Evolutionary conservation across 53 echinoderm and acorn worm genomes (phyloP).

Genomic region (Astropecten irregularis): DNA sequence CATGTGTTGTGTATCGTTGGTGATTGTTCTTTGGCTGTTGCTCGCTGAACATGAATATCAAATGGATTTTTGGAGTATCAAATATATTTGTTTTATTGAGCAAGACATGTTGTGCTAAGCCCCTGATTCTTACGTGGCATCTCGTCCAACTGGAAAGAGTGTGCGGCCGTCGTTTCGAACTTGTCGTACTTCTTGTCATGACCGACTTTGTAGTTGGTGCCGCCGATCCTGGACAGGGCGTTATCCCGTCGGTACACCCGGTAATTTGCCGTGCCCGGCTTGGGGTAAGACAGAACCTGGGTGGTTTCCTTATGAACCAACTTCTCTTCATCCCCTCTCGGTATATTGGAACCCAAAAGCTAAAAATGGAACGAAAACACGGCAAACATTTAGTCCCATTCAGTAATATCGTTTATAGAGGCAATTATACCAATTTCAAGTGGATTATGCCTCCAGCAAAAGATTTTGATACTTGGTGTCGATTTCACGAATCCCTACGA

Average conservation of each 20-base stretch:
- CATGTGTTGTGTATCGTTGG: too few relatives aligned
- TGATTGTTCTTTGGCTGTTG: too few relatives aligned
- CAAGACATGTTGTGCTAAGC: too few relatives aligned
- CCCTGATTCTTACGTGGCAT: slow-evolving; percentile 78
- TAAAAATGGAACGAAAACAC: slow-evolving; percentile 16
- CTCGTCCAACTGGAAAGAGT: slow-evolving; percentile 69
- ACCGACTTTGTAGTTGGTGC: slow-evolving; percentile 97
- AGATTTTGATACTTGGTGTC: too few relatives aligned
- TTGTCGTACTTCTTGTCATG: slow-evolving; percentile 87
- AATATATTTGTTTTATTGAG: too few relatives aligned
- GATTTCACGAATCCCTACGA: too few relatives aligned
- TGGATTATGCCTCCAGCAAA: too few relatives aligned
- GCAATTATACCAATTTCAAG: too few relatives aligned
- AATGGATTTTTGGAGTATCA: too few relatives aligned
- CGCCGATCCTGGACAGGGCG: slow-evolving; percentile 75
- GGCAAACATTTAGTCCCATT: too few relatives aligned
- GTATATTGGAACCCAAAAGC: slow-evolving; percentile 87
- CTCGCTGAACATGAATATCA: too few relatives aligned
- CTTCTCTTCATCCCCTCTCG: slow-evolving; percentile 88
- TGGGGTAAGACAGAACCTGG: slow-evolving; percentile 83
- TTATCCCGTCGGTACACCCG: slow-evolving; percentile 67
- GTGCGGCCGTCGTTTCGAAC: slow-evolving; percentile 84
- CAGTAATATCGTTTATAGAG: too few relatives aligned
- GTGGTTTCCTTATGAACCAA: slow-evolving; percentile 86
- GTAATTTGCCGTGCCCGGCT: slow-evolving; percentile 68